Base-by-base conservation (phyloP, 2,797 vertebrate species). In the Crocodylus rhombifer region DNA sequence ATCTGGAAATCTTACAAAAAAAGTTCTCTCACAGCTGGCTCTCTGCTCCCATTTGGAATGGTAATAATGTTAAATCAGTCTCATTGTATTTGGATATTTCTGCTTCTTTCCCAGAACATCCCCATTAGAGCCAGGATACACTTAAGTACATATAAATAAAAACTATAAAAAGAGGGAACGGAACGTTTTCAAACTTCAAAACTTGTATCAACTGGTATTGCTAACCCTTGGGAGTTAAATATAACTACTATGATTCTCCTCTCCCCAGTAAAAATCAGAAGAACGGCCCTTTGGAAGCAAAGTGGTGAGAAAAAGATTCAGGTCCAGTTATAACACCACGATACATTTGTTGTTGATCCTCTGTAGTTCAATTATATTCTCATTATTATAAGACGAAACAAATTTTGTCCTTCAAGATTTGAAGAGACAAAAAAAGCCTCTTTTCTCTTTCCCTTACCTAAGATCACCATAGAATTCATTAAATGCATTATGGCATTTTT, bases 1-100 rank as follows among this genome's bases (percentile, higher is more conserved):
- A 13, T n/a, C 87, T 86, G 57, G 61, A 91, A 93, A 63, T 62
- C 33, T 23, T 5, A 73, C 56, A 33, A 56, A 61, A 87, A 87
- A 28, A 21, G 75, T 89, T 90, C 79, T 36, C 62, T 86, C 67
- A 55, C 28, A 30, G 80, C 83, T 86, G 83, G 1, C 42, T 78
- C 73, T n/a, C 86, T 84, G 77, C 82, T 5, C 25, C 89, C 58
- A 80, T 42, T 61, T 79, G 84, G 78, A 21, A 75, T 13, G 81
- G 89, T 84, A 88, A 57, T 18, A 81, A 14, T 15, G 42, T 51
- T 74, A 89, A 78, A 87, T 75, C 73, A 65, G 55, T 36, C 60
- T 79, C 0, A 0, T 14, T 30, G 12, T 28, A 85, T 81, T 79
- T 90, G 60, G 26, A 55, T 26, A 77, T 92, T 5, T 1, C 20